These are phyloP conservation scores for Conus betulinus DNA, from an alignment of 1,140 invertebrate species.

Conservation along the genomic window DNA sequence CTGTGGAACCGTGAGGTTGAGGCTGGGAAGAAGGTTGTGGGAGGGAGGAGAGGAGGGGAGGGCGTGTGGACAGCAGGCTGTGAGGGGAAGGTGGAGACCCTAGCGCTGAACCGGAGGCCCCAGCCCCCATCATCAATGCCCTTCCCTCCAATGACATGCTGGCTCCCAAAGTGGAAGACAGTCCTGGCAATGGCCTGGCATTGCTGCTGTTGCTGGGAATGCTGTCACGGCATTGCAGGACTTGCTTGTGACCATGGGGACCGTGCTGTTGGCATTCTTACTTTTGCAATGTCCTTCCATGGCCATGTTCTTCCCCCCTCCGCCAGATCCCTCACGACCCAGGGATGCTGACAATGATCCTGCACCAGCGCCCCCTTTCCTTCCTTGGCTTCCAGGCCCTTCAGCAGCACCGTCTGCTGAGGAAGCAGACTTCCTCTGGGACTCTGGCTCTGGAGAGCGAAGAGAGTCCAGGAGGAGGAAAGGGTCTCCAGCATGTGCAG, in stretches of 20 bases:
- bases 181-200: not conserved
- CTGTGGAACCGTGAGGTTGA: slow-evolving; percentile 36
- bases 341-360: slow-evolving; percentile 10
- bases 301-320: slow-evolving; percentile 26
- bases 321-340: slow-evolving; percentile 30
- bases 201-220: too few species aligned
- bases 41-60: not conserved
- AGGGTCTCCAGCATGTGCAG: slow-evolving; percentile 50
- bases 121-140: not conserved
- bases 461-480: slow-evolving; percentile 46
- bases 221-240: not conserved
- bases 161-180: not conserved
- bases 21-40: not conserved
- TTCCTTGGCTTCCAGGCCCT: not conserved
- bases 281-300: slow-evolving; percentile 35
- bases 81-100: not conserved
- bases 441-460: slow-evolving; percentile 48
- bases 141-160: not conserved
- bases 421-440: slow-evolving; percentile 22
- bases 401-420: not conserved
- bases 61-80: not conserved
- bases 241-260: not conserved
- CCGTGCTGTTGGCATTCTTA: slow-evolving; percentile 18
- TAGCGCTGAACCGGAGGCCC: not conserved
- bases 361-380: not conserved